Base-by-base conservation (phyloP, 2,113 vertebrate species). In the Lophotis ruficrista region DNA sequence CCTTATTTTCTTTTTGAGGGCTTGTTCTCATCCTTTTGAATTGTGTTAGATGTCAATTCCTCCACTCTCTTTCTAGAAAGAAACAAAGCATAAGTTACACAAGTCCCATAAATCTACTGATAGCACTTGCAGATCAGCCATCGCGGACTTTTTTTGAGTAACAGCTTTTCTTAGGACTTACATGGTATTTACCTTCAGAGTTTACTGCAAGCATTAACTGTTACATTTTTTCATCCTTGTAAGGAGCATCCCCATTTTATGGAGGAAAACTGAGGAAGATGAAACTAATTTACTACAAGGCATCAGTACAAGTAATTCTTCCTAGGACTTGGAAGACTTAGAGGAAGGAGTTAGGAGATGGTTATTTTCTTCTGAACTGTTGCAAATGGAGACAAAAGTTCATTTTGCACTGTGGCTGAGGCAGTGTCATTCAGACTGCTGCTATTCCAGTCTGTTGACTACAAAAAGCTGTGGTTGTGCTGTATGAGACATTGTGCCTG, bases 11-110 rank as follows among this genome's bases (percentile, higher is more conserved):
- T 93, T 71, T 93, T 31, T 57, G 76, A 93, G 33, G 80, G 73
- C 86, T 90, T 93, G 85, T 94, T 93, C 93, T 91, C 45, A 81
- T 78, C 56, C 76, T 92, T 96, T 89, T 79, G 64, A 96, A 80
- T 90, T 87, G 89, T 87, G 79, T 79, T 81, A 53, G 78, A 78
- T 83, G 64, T 57, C 93, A 96, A 77, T 82, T 94, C 68, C 54
- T 87, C 57, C 43, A 75, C 38, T 89, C 28, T 71, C 47, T 79
- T 93, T 56, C 80, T 23, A 78, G 68, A 94, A 77, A 92, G 89
- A 96, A 9, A 92, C 25, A 65, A 93, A 78, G 64, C 7, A 0
- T 24, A 60, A 53, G 68, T 90, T 94, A 77, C 73, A 38, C n/a
- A 27, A 12, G 6, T 90, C 31, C 73, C 31, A 87, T 73, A 94